phyloP scores from a whole-genome alignment of 64 coral and sea anemone genomes.

The Pocillopora verrucosa region DNA sequence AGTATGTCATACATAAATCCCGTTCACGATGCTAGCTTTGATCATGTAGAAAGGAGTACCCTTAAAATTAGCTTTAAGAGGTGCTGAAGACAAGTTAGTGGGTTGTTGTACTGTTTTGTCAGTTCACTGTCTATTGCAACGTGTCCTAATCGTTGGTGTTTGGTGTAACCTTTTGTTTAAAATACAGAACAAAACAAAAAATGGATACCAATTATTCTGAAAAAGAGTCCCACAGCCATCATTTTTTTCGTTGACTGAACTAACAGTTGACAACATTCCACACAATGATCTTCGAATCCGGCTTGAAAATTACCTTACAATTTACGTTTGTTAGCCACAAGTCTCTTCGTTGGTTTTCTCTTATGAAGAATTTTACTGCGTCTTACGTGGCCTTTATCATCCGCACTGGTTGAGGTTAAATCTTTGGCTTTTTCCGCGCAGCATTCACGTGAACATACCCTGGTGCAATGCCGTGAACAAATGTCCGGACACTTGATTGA shows the following conservation, averaged over 20 bases:
- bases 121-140: no score
- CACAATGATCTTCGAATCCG: background rate
- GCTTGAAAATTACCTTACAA: background rate
- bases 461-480: slow-evolving; percentile 49
- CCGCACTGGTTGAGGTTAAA: background rate
- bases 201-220: no score
- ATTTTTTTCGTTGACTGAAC: background rate
- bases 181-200: no score
- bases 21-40: no score
- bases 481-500: slow-evolving; percentile 27
- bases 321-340: background rate
- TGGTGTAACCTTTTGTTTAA: no score
- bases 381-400: background rate
- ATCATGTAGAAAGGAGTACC: no score
- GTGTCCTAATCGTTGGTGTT: no score
- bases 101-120: no score
- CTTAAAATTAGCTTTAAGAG: no score
- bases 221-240: no score
- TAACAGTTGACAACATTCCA: background rate
- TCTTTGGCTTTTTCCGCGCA: background rate
- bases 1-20: no score
- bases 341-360: background rate
- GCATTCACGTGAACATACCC: slow-evolving; percentile 45
- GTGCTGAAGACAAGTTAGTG: no score
- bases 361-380: background rate